Base-by-base conservation (phyloP, 2,797 vertebrate genomes). In the Danio aesculapii region DNA sequence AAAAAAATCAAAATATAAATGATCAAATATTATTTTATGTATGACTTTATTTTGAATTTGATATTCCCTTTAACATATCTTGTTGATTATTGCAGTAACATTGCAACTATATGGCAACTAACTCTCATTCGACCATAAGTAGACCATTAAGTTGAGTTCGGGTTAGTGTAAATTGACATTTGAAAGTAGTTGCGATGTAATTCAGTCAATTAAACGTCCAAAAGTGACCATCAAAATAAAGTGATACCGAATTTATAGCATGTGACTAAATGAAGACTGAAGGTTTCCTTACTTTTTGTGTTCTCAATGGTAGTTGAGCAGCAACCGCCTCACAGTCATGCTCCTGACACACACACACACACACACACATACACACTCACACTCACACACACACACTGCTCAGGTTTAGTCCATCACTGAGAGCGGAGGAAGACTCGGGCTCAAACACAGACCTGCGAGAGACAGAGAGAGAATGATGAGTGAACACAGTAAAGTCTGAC, bases 201-300 rank as follows among this genome's bases (percentile, higher is more conserved):
- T 30, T 30, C 3, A 30, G 30, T 30, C 30, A 30, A 30, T 30
- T 30, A 30, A 30, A 30, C 3, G 30, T 30, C 30, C 30, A 30
- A 30, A 30, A 30, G 30, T 30, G 30, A 30, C 30, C 30, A 30
- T 30, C 30, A 30, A 30, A 30, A 30, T 30, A 30, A 30, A 30
- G 30, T 30, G 30, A 30, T 30, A 30, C 30, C 30, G 30, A 30
- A 30, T 30, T 30, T 30, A 30, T 30, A 85, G 0, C 14, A 50
- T 50, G 6, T 30, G 7, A 57, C n/a, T 77, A 19, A 39, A 39
- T 61, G 21, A 7, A 6, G 13, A 21, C 63, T 43, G 19, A 59
- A 50, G 44, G 2, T n/a, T 19, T 14, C 88, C 93, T 12, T 91
- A 94, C 94, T 87, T 93, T 92, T 89, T 90, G 85, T 87, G 85